Percentiles rank a stretch among this genome's conserved stretches.
phyloP scores from a whole-genome alignment of 2,888 invertebrate species.

The Drosophila longiperda region DNA sequence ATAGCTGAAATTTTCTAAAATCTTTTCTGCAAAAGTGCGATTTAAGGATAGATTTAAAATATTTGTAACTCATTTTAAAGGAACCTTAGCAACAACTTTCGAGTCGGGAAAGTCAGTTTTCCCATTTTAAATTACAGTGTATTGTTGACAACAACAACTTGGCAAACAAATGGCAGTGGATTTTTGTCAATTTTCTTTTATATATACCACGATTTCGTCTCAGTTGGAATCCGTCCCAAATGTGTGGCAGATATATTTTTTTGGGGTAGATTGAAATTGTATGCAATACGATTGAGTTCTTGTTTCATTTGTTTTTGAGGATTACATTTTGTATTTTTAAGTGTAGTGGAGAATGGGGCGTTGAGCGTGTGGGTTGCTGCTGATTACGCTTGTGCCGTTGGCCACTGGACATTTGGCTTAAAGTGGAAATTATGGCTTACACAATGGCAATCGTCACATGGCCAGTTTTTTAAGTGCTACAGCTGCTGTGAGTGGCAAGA shows the following conservation, averaged over 20 bases:
- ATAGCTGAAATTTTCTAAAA: no score
- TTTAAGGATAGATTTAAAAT: neutral
- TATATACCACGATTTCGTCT: slow-evolving; percentile 11
- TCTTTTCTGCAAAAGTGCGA: neutral
- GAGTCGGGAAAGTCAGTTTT: neutral
- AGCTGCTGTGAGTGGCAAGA: neutral
- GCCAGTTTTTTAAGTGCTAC: slow-evolving; percentile 36
- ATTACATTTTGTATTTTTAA: neutral
- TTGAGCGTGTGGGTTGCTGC: slow-evolving; percentile 7
- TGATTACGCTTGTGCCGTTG: slow-evolving; percentile 46
- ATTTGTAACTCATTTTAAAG: neutral
- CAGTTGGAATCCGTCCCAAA: slow-evolving; percentile 30
- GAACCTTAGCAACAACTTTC: neutral
- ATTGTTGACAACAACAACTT: slow-evolving; percentile 17
- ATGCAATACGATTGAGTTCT: slow-evolving; percentile 25
- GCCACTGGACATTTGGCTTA: slow-evolving; percentile 48
- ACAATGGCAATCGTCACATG: slow-evolving; percentile 74
- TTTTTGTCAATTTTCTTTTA: slow-evolving; percentile 7
- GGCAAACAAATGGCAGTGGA: slow-evolving; percentile 31
- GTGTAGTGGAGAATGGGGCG: neutral
- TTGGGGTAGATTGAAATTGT: slow-evolving; percentile 44
- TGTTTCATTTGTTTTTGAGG: slow-evolving; percentile 1
- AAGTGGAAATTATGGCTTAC: slow-evolving; percentile 76
- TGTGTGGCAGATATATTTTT: slow-evolving; percentile 44
- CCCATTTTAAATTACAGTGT: neutral